Evolutionary conservation across 2,888 invertebrate genomes (phyloP).

Genomic region (Lissonota sp.): DNA sequence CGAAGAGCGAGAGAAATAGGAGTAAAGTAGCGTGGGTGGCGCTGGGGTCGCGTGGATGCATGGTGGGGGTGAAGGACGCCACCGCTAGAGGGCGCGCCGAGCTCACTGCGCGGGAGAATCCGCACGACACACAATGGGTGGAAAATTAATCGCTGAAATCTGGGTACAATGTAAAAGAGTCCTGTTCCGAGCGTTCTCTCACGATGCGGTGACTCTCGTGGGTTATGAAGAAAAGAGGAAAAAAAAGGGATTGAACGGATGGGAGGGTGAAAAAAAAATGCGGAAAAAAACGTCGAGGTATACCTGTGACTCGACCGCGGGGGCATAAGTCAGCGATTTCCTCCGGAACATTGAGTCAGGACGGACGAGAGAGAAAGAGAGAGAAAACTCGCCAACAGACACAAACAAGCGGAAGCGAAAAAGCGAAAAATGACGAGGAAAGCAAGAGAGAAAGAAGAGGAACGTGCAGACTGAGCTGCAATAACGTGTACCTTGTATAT

Average conservation of each 20-base stretch:
- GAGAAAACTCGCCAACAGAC: conserved; percentile 8
- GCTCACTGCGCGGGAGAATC: conserved; percentile 72
- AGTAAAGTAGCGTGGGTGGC: conserved; percentile 16
- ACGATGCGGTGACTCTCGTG: conserved; percentile 14
- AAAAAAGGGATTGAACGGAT: conserved; percentile 31
- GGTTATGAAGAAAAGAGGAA: conserved; percentile 57
- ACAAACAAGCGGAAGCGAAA: conserved; percentile 13
- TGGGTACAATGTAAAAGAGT: conserved; percentile 82
- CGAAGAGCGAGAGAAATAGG: conserved; percentile 23
- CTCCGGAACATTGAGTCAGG: conserved; percentile 82
- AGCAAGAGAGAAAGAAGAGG: conserved; percentile 10
- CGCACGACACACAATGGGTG: conserved; percentile 78
- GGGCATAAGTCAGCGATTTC: conserved; percentile 84
- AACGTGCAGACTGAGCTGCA: conserved; percentile 32
- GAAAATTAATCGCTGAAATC: conserved; percentile 83
- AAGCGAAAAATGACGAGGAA: not conserved
- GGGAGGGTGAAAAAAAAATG: conserved; percentile 71
- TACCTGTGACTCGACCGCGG: conserved; percentile 78
- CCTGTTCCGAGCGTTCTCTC: conserved; percentile 65
- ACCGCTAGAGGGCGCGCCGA: conserved; percentile 70
- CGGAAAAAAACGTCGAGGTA: conserved; percentile 64
- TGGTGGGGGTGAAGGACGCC: too few relatives aligned
- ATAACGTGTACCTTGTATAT: conserved; percentile 24
- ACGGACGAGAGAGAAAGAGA: conserved; percentile 64
- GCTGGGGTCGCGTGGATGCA: too few relatives aligned